These are phyloP conservation scores for Hydrolagus colliei DNA, from an alignment of 2,797 vertebrate species.

Conservation along the genomic window DNA sequence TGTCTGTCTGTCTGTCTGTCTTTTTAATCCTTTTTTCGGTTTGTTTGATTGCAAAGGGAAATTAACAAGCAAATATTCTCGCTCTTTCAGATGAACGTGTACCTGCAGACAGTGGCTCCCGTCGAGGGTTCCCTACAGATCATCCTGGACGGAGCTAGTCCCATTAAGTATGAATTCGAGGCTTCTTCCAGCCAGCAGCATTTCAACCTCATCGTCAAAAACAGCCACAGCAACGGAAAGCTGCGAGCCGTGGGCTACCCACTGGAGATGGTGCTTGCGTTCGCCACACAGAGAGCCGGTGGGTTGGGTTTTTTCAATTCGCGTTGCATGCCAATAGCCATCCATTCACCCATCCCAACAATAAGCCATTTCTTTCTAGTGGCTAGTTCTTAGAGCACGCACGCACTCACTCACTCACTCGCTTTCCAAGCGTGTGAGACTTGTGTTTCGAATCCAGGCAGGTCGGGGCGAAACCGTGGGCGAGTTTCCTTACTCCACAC, in stretches of 20 bases:
- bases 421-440: too few relatives aligned
- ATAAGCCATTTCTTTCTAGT: neutral
- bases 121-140: constrained; percentile 48
- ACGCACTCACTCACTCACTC: too few relatives aligned
- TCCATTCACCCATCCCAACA: neutral
- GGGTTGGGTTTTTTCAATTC: constrained; percentile 20
- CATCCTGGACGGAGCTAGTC: constrained; percentile 46
- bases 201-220: constrained; percentile 48
- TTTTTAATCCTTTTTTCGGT: too few relatives aligned
- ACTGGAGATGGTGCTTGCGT: constrained; percentile 38
- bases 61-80: neutral
- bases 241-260: constrained; percentile 44
- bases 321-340: too few relatives aligned
- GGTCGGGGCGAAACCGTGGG: too few relatives aligned
- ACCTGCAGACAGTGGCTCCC: constrained; percentile 42
- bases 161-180: constrained; percentile 52
- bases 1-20: too few relatives aligned
- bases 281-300: constrained; percentile 57
- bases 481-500: too few relatives aligned
- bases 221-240: constrained; percentile 43
- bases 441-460: too few relatives aligned
- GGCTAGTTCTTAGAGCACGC: too few relatives aligned
- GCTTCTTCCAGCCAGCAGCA: constrained; percentile 42
- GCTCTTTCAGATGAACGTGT: constrained; percentile 48
- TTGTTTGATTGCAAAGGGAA: neutral